Conservation (phyloP, 2,797 vertebrate genomes). For the Notolabrus celidotus region DNA sequence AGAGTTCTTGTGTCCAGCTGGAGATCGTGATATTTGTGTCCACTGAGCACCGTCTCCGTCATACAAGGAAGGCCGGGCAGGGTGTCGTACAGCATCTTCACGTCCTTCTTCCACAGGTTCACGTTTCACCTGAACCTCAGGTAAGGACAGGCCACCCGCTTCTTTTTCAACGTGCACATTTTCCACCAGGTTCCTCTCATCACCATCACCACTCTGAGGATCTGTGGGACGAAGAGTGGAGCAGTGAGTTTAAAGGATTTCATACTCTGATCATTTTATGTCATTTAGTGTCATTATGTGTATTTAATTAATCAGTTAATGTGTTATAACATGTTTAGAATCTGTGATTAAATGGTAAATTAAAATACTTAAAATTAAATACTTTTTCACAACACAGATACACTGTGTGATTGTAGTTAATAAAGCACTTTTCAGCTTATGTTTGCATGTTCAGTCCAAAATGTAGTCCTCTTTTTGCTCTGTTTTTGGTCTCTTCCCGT, state of each 20-base stretch:
- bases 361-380: not conserved
- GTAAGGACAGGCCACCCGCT: not conserved
- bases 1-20: not conserved
- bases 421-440: no score
- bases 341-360: not conserved
- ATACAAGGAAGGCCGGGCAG: not conserved
- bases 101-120: slow-evolving; percentile 51
- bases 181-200: slow-evolving; percentile 32
- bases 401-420: no score
- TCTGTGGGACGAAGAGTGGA: slow-evolving; percentile 43
- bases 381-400: no score
- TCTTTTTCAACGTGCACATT: not conserved
- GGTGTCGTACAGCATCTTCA: slow-evolving; percentile 9
- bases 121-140: slow-evolving; percentile 65
- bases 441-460: no score
- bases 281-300: no score
- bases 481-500: not conserved
- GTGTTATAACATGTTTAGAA: no score
- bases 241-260: not conserved
- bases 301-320: no score
- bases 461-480: not conserved
- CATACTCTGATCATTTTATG: no score
- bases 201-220: slow-evolving; percentile 1
- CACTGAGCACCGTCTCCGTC: slow-evolving; percentile 39
- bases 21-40: slow-evolving; percentile 13